Conservation (phyloP, 2,888 invertebrate species). For the Anodontia alba region DNA sequence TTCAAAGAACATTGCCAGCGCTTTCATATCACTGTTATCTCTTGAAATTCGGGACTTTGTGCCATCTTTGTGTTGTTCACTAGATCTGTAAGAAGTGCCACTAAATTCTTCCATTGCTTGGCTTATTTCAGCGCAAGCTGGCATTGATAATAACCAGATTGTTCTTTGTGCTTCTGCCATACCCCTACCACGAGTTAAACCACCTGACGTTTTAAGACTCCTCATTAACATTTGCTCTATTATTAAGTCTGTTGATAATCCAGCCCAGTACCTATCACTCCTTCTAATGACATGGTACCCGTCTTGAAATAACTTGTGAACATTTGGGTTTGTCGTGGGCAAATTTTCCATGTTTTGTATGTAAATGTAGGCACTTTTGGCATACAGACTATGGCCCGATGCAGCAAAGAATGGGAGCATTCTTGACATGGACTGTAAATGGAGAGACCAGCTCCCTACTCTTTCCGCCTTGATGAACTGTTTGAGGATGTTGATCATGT, state of each 20-base stretch:
- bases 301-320: not conserved
- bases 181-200: no score
- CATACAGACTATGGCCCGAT: not conserved
- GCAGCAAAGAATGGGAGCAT: not conserved
- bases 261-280: not conserved
- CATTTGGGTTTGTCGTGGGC: not conserved
- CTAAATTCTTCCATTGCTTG: constrained; percentile 45
- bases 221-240: not conserved
- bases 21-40: constrained; percentile 9
- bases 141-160: no score
- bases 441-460: not conserved
- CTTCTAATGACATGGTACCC: no score
- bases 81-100: constrained; percentile 16
- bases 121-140: no score
- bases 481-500: not conserved
- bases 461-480: not conserved
- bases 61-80: constrained; percentile 3
- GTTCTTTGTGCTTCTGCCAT: no score
- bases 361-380: not conserved
- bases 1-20: not conserved
- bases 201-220: not conserved
- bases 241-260: not conserved
- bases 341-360: not conserved
- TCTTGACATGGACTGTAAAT: not conserved
- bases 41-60: constrained; percentile 12